A percentile compares a stretch with the other conserved stretches of the same genome.
These are phyloP conservation scores for Allygus modestus DNA, from an alignment of 2,888 invertebrate genomes.

Conservation along the genomic window DNA sequence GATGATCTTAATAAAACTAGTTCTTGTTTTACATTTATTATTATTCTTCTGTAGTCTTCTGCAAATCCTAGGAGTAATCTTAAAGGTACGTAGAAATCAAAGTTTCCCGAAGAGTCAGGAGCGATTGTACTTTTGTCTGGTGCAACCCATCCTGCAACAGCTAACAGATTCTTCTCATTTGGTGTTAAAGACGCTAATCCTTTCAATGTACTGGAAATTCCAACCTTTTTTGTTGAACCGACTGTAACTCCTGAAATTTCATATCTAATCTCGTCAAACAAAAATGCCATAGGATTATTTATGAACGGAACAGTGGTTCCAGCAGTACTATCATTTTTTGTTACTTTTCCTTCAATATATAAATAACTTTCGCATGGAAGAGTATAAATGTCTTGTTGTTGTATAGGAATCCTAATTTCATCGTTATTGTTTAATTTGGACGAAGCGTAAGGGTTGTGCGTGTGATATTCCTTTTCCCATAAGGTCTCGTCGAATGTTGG, in stretches of 20 bases:
- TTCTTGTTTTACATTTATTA: constrained; percentile 74
- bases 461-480: constrained; percentile 66
- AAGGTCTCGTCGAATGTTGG: constrained; percentile 63
- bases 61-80: constrained; percentile 72
- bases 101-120: constrained; percentile 68
- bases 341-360: constrained; percentile 64
- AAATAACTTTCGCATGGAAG: constrained; percentile 70
- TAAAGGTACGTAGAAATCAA: constrained; percentile 71
- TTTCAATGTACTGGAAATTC: constrained; percentile 62
- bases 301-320: constrained; percentile 46
- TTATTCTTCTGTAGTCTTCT: constrained; percentile 73
- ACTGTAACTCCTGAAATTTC: constrained; percentile 63
- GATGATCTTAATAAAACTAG: constrained; percentile 71
- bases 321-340: constrained; percentile 37
- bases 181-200: constrained; percentile 32
- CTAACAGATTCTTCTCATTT: constrained; percentile 13
- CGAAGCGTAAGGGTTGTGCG: constrained; percentile 70
- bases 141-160: constrained; percentile 14
- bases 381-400: constrained; percentile 71
- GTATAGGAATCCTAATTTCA: constrained; percentile 72
- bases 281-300: constrained; percentile 61
- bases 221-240: constrained; percentile 58
- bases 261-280: constrained; percentile 63
- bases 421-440: constrained; percentile 71
- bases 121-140: constrained; percentile 10